Percentiles rank a stretch among this genome's conserved stretches.
These are phyloP conservation scores for Allacma fusca DNA, from an alignment of 2,888 invertebrate species.

Conservation along the genomic window DNA sequence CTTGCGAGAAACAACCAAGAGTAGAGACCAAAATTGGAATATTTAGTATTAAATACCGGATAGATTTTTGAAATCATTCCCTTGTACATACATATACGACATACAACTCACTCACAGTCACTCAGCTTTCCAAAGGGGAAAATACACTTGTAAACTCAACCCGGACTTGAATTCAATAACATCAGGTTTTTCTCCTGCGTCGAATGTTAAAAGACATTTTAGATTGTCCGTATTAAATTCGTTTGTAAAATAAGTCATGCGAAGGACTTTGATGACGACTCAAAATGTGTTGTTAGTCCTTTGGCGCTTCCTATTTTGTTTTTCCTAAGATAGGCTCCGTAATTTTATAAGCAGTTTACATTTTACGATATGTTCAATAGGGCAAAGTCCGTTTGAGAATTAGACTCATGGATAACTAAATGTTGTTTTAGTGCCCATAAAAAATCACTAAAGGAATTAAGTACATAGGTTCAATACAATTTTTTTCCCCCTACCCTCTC, in stretches of 20 bases:
- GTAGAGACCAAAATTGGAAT: background rate
- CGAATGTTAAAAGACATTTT: no score
- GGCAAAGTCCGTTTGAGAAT: constrained; percentile 25
- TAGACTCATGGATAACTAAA: constrained; percentile 39
- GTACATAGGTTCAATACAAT: constrained; percentile 3
- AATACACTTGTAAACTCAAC: background rate
- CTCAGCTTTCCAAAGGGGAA: no score
- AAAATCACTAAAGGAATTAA: constrained; percentile 30
- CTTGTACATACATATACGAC: background rate
- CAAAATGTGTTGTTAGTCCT: background rate
- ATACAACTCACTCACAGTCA: background rate
- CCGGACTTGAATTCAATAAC: background rate
- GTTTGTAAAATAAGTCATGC: no score
- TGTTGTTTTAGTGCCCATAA: constrained; percentile 42
- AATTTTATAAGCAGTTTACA: constrained; percentile 30
- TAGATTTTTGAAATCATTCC: background rate
- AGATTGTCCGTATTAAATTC: no score
- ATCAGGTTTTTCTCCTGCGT: background rate
- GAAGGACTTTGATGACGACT: background rate
- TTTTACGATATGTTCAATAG: constrained; percentile 38
- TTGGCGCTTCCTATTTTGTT: constrained; percentile 39
- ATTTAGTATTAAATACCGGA: background rate
- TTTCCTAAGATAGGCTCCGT: constrained; percentile 33
- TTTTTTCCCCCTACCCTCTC: constrained; percentile 1
- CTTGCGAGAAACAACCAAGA: background rate